phyloP scores from a whole-genome alignment of 2,888 invertebrate species.

The Leptopterna dolabrata region DNA sequence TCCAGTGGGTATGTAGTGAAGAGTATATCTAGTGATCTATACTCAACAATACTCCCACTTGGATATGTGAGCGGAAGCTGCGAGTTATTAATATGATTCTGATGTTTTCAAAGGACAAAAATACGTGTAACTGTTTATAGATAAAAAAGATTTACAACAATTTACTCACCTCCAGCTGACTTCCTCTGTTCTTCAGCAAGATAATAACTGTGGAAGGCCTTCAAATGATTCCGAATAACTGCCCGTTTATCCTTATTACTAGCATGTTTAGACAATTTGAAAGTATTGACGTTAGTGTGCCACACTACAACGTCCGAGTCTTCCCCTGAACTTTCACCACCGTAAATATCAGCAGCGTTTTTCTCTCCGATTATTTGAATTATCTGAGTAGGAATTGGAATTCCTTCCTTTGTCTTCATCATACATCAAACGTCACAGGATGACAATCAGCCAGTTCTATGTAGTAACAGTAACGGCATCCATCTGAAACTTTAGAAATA shows the following conservation, averaged over 20 bases:
- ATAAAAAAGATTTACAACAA: too few species aligned
- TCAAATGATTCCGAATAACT: background rate
- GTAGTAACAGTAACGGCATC: background rate
- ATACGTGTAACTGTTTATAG: too few species aligned
- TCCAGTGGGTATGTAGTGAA: too few species aligned
- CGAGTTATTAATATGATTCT: too few species aligned
- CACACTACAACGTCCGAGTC: background rate
- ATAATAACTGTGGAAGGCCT: background rate
- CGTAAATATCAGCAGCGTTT: background rate
- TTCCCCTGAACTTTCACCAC: background rate
- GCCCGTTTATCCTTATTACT: background rate
- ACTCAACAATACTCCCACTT: too few species aligned
- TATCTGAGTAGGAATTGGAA: conserved; percentile 1
- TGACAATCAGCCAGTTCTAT: too few species aligned
- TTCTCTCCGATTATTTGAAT: background rate
- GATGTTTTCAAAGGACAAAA: too few species aligned
- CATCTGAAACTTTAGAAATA: background rate
- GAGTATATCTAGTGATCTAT: too few species aligned
- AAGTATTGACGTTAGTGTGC: background rate
- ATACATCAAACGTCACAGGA: background rate
- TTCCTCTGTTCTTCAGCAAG: too few species aligned
- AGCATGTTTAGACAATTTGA: background rate
- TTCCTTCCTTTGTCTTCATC: background rate
- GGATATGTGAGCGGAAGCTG: too few species aligned
- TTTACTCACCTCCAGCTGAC: too few species aligned